A percentile compares a stretch with the other conserved stretches of the same genome.
phyloP scores from a whole-genome alignment of 2,113 vertebrate genomes.

The Coryphaenoides rupestris region DNA sequence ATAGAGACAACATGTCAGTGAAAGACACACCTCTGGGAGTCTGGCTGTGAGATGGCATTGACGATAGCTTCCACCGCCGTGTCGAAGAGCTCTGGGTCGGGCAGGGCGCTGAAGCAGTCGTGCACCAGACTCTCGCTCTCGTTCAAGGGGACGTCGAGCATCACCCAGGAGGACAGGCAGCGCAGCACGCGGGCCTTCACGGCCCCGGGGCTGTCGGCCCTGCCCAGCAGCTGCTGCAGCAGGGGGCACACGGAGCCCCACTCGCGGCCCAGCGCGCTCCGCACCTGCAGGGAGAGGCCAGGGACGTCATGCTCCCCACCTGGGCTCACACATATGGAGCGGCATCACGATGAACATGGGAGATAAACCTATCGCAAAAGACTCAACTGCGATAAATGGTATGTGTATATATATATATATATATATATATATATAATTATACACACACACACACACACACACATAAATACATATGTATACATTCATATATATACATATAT shows the following conservation, averaged over 20 bases:
- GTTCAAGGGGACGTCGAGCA: slow-evolving; percentile 90
- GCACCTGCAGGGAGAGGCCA: slow-evolving; percentile 69
- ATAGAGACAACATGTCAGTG: no score
- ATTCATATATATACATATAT: no score
- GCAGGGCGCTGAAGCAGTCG: slow-evolving; percentile 88
- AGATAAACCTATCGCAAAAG: no score
- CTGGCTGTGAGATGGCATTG: slow-evolving; percentile 95
- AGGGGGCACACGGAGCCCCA: slow-evolving; percentile 89
- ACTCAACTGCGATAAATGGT: no score
- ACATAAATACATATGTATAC: no score
- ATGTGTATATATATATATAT: no score
- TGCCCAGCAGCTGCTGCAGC: slow-evolving; percentile 90
- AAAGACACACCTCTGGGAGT: slow-evolving; percentile 88
- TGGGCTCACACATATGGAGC: no score
- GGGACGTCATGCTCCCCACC: no score
- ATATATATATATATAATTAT: no score
- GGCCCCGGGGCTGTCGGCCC: slow-evolving; percentile 88
- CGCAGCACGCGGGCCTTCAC: slow-evolving; percentile 96
- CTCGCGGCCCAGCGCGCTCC: slow-evolving; percentile 87
- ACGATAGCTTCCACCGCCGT: slow-evolving; percentile 95
- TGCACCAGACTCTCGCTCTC: slow-evolving; percentile 93
- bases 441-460: no score
- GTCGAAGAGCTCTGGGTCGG: slow-evolving; percentile 95
- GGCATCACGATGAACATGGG: no score
- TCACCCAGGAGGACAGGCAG: slow-evolving; percentile 98